Evolutionary conservation across 2,113 vertebrate species (phyloP), one percentile per base, ranked within the genome.

Genomic region (Apodemus sylvaticus): DNA sequence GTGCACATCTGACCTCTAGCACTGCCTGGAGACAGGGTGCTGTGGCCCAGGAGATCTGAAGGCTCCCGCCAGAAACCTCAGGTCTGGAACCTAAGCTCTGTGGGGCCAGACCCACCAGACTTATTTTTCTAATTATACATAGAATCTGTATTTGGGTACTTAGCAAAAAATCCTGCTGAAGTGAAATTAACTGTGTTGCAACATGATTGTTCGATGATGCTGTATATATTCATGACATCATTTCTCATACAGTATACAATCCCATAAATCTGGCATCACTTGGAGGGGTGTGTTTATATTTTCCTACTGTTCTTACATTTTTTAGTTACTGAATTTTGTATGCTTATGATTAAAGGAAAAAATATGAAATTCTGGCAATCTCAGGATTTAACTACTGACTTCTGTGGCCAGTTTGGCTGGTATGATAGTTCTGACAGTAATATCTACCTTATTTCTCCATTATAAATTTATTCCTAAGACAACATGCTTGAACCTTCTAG

Each of bases 261-360:
- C 70, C 36, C 26, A 74, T 53, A 62, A 5, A 29, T 31, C 20
- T 90, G 31, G 77, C 12, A 74, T 48, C 9, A 55, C 45, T 94
- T 77, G 6, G 34, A 55, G 12, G 26, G 22, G 1, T 45, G n/a
- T 31, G 53, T 82, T 79, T 55, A 71, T 68, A 66, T 64, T 93
- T 95, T 93, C 10, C 81, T 48, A 3, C 7, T 60, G 29, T 92
- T 95, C 77, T 77, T 96, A 24, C 22, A 39, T 2, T 86, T 74
- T 5, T 1, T 51, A 51, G 13, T 68, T 20, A 3, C 55, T 93
- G 5, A 42, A 55, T 91, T 92, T 78, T 89, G 48, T 45, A 42
- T 93, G 55, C 12, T 82, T 55, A 60, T 60, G 73, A 64, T 55
- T 74, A 85, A 95, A 92, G n/a, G 77, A 95, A 89, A 74, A 5